Base-by-base conservation (phyloP, 2,888 invertebrate genomes). In the Mylabris sibirica region DNA sequence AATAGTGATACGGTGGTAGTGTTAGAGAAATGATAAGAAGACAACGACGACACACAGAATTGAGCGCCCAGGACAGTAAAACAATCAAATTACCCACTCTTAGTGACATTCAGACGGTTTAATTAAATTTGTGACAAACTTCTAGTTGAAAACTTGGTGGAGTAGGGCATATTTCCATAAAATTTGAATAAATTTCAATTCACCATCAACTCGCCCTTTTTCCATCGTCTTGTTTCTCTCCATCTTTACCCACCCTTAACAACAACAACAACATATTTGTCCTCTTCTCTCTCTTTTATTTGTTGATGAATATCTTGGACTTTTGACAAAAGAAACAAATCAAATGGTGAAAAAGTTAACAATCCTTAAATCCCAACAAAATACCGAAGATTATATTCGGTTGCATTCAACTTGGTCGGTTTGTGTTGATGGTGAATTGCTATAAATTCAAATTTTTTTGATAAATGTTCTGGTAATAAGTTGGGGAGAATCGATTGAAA, bases 41-140 rank as follows among this genome's bases (percentile, higher is more conserved):
- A 41, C 1, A 26, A 24, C 26, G 17, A 35, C 12, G 8, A 60
- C 24, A 60, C 26, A 60, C 14, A 35, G 60, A 30, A 35, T 30
- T 34, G 60, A 60, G 30, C 44, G 30, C 44, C n/a, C 26, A 60
- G 34, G 66, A 69, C 70, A 74, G 69, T 76, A 74, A 75, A 76
- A 76, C 76, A 76, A 76, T 76, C 75, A 76, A 75, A 76, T 76
- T 76, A 76, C 71, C 74, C 76, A 67, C 73, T 74, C 74, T 74
- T 74, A 75, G 74, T 75, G 73, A 75, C 75, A 74, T 75, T 76
- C 74, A 74, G 75, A 76, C 74, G 73, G 68, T 76, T 76, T 76
- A 76, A 76, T 76, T 76, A 76, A 76, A 76, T 76, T 76, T 72
- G 74, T 70, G 75, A 74, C 75, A 75, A 76, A 75, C 75, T 76